Evolutionary conservation across 2,113 vertebrate genomes (phyloP), one percentile per base, ranked within the genome.

Genomic region (Cyanocitta stelleri): DNA sequence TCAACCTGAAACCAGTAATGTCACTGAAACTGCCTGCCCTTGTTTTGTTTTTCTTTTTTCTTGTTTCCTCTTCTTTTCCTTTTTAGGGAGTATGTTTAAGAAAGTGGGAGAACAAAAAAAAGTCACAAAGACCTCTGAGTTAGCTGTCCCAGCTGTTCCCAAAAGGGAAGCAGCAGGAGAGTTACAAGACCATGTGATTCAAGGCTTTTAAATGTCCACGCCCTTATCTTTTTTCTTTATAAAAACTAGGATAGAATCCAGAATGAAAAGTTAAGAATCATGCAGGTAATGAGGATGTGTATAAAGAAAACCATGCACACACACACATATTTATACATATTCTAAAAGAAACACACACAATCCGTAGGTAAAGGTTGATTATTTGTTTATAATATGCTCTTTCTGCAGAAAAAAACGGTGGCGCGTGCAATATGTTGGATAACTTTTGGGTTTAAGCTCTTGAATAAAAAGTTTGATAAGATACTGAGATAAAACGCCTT

Each of bases 271-370:
- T 33, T 17, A 39, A 55, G 59, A 62, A 30, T 26, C 44, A n/a
- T 0, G 1, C 10, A 59, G 54, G 27, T 12, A 55, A 48, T 0
- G 1, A 77, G 18, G n/a, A 73, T 78, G 27, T 6, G 6, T 13
- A 46, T 59, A 44, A 54, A 69, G n/a, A 32, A 79, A 76, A 37
- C 16, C 26, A 56, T 2, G 10, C 2, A 9, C 35, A n/a, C 10
- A 37, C 8, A 54, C 1, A 33, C 0, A 35, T 0, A 23, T 0
- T 14, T 2, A 35, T 7, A 14, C 9, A 9, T 33, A 8, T 24
- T 6, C 29, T 26, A 39, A 61, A 66, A 48, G n/a, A 55, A 44
- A 20, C 2, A 19, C 4, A 37, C 2, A 6, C 2, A 64, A 15
- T 1, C 32, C 2, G 1, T 8, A 58, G 49, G 33, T 20, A 58